Evolutionary conservation across 64 coral and sea anemone genomes (phyloP), one percentile per base, ranked within the genome.

Genomic region (Dendrophyllia cribrosa): DNA sequence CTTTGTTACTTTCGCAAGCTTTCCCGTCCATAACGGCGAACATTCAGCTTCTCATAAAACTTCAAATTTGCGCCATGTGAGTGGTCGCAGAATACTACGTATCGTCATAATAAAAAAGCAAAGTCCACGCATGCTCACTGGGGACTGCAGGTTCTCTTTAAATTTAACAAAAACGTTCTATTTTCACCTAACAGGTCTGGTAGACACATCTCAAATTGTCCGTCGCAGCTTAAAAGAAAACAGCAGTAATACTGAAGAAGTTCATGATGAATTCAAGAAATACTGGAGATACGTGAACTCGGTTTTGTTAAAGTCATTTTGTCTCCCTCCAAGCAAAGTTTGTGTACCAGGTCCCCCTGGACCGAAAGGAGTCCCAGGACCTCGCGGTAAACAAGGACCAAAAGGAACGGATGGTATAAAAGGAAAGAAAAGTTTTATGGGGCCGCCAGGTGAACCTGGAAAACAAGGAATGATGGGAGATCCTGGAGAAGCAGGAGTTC

Each of bases 401-500:
- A 48, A 59, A 60, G 89, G 89, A 47, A 43, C 44, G 1, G 47
- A 64, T 64, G 90, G 90, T 6, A 72, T 50, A 26, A 86, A 56
- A 44, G 91, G 91, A 11, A 12, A 1, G 9, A 58, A 70, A 87
- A 82, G 91, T 8, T 1, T 51, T 9, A 52, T 78, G 62, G 91
- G 91, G 49, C 91, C 83, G 7, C 82, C 62, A 55, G 91, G 91
- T 34, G 63, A 77, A 25, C 49, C 85, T 6, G 91, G 91, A 0
- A 87, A 79, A 68, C 83, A 71, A 78, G 91, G 91, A 5, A 66
- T 87, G 19, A 86, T 47, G 71, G 91, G 91, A 93, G 48, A 74
- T 19, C 72, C 59, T 71, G 91, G 91, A 46, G 50, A 53, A 52
- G 16, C 66, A 5, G 90, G 90, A 55, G 5, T 66, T 0, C 86